Percentiles rank a stretch among this genome's conserved stretches.
phyloP scores from a whole-genome alignment of 2,888 invertebrate species.

The Trichogramma dendrolimi region DNA sequence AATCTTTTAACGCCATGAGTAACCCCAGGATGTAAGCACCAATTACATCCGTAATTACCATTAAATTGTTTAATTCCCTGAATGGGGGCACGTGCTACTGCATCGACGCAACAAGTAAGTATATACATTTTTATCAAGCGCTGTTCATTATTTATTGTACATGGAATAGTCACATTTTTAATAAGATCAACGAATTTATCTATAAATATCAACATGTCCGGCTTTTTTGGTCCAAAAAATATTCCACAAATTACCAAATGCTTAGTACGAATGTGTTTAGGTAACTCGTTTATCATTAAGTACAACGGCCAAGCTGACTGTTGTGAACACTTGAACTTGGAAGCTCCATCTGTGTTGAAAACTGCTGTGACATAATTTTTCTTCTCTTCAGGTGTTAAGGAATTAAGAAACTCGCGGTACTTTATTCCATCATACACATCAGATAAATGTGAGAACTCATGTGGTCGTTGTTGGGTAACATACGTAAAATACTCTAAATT shows the following conservation, averaged over 20 bases:
- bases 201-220: constrained; percentile 7
- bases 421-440: no score
- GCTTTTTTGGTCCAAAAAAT: constrained; percentile 14
- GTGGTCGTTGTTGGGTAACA: no score
- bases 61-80: constrained; percentile 15
- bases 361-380: not conserved
- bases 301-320: constrained; percentile 14
- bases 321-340: constrained; percentile 7
- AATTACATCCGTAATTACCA: constrained; percentile 11
- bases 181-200: constrained; percentile 6
- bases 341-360: constrained; percentile 10
- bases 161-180: constrained; percentile 9
- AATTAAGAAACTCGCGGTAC: no score
- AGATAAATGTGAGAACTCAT: no score
- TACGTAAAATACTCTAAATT: no score
- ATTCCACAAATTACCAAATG: constrained; percentile 13
- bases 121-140: constrained; percentile 4
- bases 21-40: constrained; percentile 1
- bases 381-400: not conserved
- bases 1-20: not conserved
- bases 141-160: constrained; percentile 4
- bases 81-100: constrained; percentile 12
- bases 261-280: constrained; percentile 7
- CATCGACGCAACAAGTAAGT: constrained; percentile 11
- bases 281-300: constrained; percentile 7